Evolutionary conservation across 2,888 invertebrate species (phyloP).

Genomic region (Alcis repandata): DNA sequence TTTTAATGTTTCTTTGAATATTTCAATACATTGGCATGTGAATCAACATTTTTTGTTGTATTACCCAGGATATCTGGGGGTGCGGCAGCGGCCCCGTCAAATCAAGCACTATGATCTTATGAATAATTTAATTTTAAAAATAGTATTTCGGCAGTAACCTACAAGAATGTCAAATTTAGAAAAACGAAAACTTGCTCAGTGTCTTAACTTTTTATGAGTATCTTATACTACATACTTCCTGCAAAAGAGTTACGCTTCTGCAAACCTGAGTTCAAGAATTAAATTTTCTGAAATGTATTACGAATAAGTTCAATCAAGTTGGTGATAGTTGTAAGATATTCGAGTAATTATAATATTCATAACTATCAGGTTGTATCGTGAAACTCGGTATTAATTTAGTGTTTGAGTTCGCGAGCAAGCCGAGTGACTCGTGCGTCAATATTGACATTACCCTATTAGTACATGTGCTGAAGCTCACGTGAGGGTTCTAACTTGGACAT

Average conservation of each 20-base stretch:
- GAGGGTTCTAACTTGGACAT: not conserved
- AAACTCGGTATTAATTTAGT: not conserved
- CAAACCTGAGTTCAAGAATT: not conserved
- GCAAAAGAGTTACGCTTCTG: no score
- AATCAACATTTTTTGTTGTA: not conserved
- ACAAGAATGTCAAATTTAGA: no score
- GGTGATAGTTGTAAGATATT: not conserved
- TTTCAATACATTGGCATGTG: not conserved
- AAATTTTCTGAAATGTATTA: not conserved
- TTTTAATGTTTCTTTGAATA: not conserved
- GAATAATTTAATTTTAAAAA: no score
- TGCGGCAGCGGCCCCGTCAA: no score
- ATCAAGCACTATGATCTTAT: no score
- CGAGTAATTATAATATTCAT: slow-evolving; percentile 10
- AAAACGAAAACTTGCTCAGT: no score
- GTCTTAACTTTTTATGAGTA: no score
- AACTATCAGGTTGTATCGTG: slow-evolving; percentile 3
- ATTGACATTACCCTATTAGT: slow-evolving; percentile 12
- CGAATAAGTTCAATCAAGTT: not conserved
- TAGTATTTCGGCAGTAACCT: no score
- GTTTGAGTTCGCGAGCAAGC: slow-evolving; percentile 8
- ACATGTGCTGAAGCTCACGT: not conserved
- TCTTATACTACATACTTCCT: no score
- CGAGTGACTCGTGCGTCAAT: slow-evolving; percentile 4
- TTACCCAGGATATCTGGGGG: not conserved